Evolutionary conservation across 2,113 vertebrate species (phyloP), one percentile per base, ranked within the genome.

Genomic region (Rousettus leschenaultii): DNA sequence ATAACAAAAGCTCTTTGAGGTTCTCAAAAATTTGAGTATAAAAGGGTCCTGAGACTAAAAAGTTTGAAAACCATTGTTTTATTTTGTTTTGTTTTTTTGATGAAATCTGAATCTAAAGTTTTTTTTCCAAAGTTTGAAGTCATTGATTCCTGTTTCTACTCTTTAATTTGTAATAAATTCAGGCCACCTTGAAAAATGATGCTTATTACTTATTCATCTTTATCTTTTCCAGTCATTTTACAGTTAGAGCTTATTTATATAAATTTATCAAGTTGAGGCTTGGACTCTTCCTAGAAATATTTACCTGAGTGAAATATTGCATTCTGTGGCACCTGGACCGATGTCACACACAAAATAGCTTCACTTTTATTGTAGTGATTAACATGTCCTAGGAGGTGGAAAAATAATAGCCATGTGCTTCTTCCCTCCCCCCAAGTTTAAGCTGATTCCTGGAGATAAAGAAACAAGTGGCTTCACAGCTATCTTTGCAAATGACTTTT

Each of bases 91-190:
- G 48, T 40, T 51, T 40, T 51, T 51, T 51, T 51, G 48, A 51
- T 51, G 14, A 51, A 51, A 51, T 93, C 43, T 93, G 16, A 53
- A 63, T 51, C 96, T 45, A 75, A 95, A 35, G 11, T 33, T 19
- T 24, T 40, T 40, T 89, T 61, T 45, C 68, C 35, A 6, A 43
- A 96, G 71, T 88, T 96, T 40, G 16, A 2, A 6, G 93, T 90
- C 51, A 59, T 78, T 51, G 82, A 51, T 24, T 86, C 40, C 21
- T 89, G 1, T 86, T 1, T 24, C 5, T 53, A 16, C 14, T 83
- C 94, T 89, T 82, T 40, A 96, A 82, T 94, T 61, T 84, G 65
- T 91, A 86, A 94, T 77, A 59, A 96, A 86, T 35, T 71, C 13
- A 95, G 14, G 40, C 38, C 22, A 65, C 48, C 11, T 86, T 96